Evolutionary conservation across 2,888 invertebrate genomes (phyloP).

Genomic region (Artemia sinica): DNA sequence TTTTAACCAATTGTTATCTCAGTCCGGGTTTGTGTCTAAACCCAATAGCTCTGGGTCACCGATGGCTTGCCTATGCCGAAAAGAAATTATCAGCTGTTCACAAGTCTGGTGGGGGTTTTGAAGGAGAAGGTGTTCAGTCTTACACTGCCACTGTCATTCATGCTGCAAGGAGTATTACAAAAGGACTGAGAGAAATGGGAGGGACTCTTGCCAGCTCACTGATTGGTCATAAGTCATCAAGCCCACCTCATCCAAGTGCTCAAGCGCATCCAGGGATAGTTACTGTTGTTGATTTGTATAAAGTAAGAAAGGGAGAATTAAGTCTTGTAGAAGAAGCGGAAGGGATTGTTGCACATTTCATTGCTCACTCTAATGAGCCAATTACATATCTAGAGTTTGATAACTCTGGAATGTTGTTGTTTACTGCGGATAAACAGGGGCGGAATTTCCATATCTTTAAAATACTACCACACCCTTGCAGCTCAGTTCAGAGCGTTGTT

Average conservation of each 20-base stretch:
- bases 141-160: constrained; percentile 77
- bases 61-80: constrained; percentile 51
- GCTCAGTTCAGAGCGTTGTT: constrained; percentile 65
- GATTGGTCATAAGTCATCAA: constrained; percentile 40
- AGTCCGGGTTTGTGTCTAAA: constrained; percentile 52
- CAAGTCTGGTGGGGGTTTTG: constrained; percentile 48
- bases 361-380: constrained; percentile 61
- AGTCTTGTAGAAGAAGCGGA: constrained; percentile 46
- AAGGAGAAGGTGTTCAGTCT: constrained; percentile 55
- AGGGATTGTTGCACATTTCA: constrained; percentile 66
- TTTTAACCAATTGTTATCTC: constrained; percentile 73
- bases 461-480: constrained; percentile 77
- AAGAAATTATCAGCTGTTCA: constrained; percentile 58
- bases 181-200: constrained; percentile 70
- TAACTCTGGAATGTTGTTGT: constrained; percentile 65
- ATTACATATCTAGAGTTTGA: constrained; percentile 79
- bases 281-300: constrained; percentile 60
- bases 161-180: constrained; percentile 81
- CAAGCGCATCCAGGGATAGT: constrained; percentile 62
- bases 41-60: constrained; percentile 66
- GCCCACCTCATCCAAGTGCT: constrained; percentile 20
- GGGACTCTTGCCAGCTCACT: constrained; percentile 80
- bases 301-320: constrained; percentile 40
- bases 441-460: constrained; percentile 92
- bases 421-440: constrained; percentile 79